Base-by-base conservation (phyloP, 2,113 vertebrate genomes). In the Ciconia boyciana region DNA sequence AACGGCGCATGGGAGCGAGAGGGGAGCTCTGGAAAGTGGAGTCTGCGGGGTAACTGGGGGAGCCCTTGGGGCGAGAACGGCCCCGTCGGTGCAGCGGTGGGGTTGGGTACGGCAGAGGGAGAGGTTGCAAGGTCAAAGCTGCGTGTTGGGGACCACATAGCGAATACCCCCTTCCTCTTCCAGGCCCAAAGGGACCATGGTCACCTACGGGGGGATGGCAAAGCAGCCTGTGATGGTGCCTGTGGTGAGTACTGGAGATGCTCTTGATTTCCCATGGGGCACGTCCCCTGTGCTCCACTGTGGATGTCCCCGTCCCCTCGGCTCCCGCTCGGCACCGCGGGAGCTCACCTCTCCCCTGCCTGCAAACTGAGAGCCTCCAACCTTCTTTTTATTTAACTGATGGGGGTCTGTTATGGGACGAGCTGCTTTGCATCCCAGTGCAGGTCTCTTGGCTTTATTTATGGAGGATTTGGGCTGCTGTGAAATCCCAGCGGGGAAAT, bases 161-260 rank as follows among this genome's bases (percentile, higher is more conserved):
- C 62, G 29, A 74, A 52, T n/a, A 12, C 19, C 15, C 46, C 16
- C 60, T 61, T 34, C 89, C 9, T 90, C 44, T 49, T 94, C 17
- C 90, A 99, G 99, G 93, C 97, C 96, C 55, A 98, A 98, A 83
- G 99, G 99, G 65, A 99, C 99, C 65, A 98, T 99, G 99, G 99
- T 99, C 97, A 99, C 99, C 6, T 99, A 99, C 1, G 99, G 99
- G 10, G 99, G 99, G 16, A 99, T 99, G 99, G 98, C 99, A 94
- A 99, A 98, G 95, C 99, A 99, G 96, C 99, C 99, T 1, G 97
- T 99, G 54, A 98, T 96, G 39, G 98, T 99, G 51, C 99, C 99
- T 76, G 99, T 99, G 99, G 99, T 99, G 96, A 99, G 99, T 98
- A 62, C 28, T 22, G 61, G 41, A 64, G 10, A 41, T n/a, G 29